A percentile compares a stretch with the other conserved stretches of the same genome.
These are phyloP conservation scores for Poeciliopsis gracilis DNA, from an alignment of 2,797 vertebrate species.

Conservation along the genomic window DNA sequence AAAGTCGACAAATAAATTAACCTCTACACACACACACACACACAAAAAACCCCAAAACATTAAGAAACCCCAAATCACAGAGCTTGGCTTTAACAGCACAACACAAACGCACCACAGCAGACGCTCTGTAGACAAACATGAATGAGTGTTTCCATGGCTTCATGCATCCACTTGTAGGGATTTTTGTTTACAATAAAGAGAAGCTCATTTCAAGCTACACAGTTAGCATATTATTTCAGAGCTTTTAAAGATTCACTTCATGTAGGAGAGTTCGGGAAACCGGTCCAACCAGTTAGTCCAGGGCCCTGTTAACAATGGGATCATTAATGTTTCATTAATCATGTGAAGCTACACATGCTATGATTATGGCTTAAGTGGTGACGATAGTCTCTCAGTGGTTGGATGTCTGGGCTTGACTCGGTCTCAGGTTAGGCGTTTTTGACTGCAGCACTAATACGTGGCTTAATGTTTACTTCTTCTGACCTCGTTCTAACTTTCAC, in stretches of 20 bases:
- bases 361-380: not conserved
- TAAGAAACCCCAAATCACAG: conserved; percentile 23
- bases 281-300: not conserved
- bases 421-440: not conserved
- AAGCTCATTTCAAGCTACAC: not conserved
- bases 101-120: conserved; percentile 48
- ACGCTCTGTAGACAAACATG: conserved; percentile 32
- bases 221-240: not conserved
- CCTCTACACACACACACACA: not conserved
- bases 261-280: not conserved
- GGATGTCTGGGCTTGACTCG: not conserved
- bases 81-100: conserved; percentile 33
- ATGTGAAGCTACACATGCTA: not conserved
- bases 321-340: not conserved
- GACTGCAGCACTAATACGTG: not conserved
- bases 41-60: not conserved
- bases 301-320: not conserved
- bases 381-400: not conserved
- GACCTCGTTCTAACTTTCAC: not conserved
- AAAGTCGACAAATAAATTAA: conserved; percentile 17
- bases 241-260: not conserved
- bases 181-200: conserved; percentile 2
- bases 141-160: conserved; percentile 52
- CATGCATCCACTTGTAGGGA: not conserved
- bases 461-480: not conserved